phyloP scores from a whole-genome alignment of 2,888 invertebrate species.

The Lomographa bimaculata region DNA sequence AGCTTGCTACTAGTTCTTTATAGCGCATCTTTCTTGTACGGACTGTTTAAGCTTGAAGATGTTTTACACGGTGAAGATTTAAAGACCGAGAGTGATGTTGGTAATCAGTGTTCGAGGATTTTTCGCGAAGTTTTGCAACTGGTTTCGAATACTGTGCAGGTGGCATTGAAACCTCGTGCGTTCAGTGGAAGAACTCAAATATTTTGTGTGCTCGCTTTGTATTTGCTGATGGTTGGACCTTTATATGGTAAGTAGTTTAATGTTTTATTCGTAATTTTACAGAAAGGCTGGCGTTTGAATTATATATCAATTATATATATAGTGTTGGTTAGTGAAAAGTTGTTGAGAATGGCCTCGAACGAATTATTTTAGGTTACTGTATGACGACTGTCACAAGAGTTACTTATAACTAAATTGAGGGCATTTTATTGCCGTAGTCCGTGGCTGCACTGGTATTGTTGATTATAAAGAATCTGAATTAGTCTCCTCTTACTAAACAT shows the following conservation, averaged over 20 bases:
- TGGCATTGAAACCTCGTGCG: constrained; percentile 59
- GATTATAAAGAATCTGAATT: too few relatives aligned
- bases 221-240: constrained; percentile 76
- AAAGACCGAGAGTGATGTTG: constrained; percentile 21
- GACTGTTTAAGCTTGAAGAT: constrained; percentile 68
- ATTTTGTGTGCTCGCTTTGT: constrained; percentile 62
- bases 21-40: constrained; percentile 61
- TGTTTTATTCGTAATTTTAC: background rate
- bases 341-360: too few relatives aligned
- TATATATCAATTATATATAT: too few relatives aligned
- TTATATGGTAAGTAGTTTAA: constrained; percentile 68
- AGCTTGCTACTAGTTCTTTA: constrained; percentile 60
- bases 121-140: constrained; percentile 58
- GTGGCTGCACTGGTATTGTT: too few relatives aligned
- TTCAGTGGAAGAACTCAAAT: constrained; percentile 63
- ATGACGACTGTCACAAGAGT: too few relatives aligned
- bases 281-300: too few relatives aligned
- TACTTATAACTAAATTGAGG: too few relatives aligned
- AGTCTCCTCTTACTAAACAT: too few relatives aligned
- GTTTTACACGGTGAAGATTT: constrained; percentile 41
- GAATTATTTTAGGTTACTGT: too few relatives aligned
- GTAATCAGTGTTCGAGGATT: constrained; percentile 42
- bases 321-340: too few relatives aligned
- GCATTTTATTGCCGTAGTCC: too few relatives aligned
- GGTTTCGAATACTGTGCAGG: constrained; percentile 69